phyloP scores from a whole-genome alignment of 2,113 vertebrate genomes.

The Isichthys henryi region DNA sequence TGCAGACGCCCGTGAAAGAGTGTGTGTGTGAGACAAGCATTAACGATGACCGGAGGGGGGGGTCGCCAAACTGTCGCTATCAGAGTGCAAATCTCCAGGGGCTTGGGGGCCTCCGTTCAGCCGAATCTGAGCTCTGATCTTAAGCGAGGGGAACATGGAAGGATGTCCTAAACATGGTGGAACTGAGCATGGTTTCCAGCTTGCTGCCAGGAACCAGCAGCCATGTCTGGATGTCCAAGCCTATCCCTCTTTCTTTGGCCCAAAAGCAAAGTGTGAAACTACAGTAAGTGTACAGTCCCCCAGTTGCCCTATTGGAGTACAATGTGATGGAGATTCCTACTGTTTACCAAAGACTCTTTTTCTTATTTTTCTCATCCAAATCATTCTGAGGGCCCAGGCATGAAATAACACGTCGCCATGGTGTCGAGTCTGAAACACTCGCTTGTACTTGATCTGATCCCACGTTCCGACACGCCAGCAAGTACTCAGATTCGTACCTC shows the following conservation, averaged over 20 bases:
- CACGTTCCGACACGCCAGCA: not conserved
- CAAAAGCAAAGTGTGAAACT: not conserved
- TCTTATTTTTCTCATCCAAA: not conserved
- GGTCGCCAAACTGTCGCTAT: not conserved
- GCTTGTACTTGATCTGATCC: conserved; percentile 25
- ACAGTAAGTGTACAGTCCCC: not conserved
- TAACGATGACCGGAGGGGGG: not conserved
- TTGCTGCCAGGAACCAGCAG: not conserved
- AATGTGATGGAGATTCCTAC: not conserved
- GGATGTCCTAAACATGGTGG: not conserved
- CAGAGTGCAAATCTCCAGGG: not conserved
- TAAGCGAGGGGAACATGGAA: not conserved
- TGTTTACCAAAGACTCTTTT: not conserved
- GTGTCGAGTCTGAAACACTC: not conserved
- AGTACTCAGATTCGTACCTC: not conserved
- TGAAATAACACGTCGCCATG: conserved; percentile 44
- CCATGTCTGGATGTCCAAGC: not conserved
- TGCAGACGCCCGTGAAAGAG: not conserved
- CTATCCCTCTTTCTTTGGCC: not conserved
- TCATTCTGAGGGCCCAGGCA: conserved; percentile 28
- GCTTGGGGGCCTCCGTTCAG: not conserved
- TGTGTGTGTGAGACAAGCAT: not conserved
- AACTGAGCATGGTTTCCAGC: not conserved
- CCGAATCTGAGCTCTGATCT: not conserved
- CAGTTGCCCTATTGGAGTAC: not conserved